These are phyloP conservation scores for Delphinapterus leucas DNA, from an alignment of 2,113 vertebrate genomes.

Conservation along the genomic window DNA sequence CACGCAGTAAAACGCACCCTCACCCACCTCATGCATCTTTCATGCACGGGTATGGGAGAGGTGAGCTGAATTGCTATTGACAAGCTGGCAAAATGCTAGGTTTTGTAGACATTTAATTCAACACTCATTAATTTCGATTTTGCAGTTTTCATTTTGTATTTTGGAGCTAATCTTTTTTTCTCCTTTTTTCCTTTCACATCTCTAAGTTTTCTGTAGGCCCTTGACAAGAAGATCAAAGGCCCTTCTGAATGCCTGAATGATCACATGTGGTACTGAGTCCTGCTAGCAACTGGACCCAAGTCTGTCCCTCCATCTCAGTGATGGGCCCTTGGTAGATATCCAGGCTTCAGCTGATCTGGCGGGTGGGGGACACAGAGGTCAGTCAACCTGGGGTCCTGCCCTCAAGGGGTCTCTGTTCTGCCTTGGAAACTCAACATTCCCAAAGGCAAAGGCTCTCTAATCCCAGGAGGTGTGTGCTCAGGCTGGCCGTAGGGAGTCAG, in stretches of 20 bases:
- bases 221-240: not conserved
- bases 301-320: not conserved
- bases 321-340: not conserved
- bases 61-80: not conserved
- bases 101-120: slow-evolving; percentile 53
- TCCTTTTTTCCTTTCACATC: not conserved
- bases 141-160: slow-evolving; percentile 46
- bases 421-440: not conserved
- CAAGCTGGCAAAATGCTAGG: not conserved
- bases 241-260: not conserved
- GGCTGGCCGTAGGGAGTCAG: not conserved
- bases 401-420: not conserved
- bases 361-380: not conserved
- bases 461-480: rapidly evolving
- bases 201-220: not conserved
- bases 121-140: slow-evolving; percentile 40
- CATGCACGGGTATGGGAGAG: not conserved
- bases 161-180: not conserved
- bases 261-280: not conserved
- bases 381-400: not conserved
- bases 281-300: not conserved
- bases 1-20: not conserved
- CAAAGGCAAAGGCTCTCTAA: not conserved
- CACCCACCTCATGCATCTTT: not conserved
- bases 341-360: not conserved